Base-by-base conservation (phyloP, 2,797 vertebrate genomes). In the Emydoidea blandingii region DNA sequence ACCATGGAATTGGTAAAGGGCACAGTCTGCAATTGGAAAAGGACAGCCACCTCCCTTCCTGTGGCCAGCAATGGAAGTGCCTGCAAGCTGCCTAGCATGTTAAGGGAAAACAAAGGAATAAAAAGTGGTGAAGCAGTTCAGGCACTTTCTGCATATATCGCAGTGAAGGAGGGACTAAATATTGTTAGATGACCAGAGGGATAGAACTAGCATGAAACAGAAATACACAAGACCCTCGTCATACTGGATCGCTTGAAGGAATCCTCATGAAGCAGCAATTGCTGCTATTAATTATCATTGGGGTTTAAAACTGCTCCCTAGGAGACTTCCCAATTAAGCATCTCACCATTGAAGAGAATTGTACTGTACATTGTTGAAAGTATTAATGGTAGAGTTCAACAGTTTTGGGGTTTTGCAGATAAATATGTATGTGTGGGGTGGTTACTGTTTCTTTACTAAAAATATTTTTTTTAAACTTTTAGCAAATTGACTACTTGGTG, bases 401-500 rank as follows among this genome's bases (percentile, higher is more conserved):
- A 59, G 56, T 96, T 89, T 47, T 1, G 9, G 19, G 25, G 8
- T 12, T 2, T 86, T 81, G n/a, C 68, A 76, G 53, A 34, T 8
- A 49, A 68, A 78, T 94, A 53, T 16, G 41, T 84, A 88, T 86
- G 6, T 86, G 6, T 79, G 31, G 79, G 16, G n/a, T 23, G 59
- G 1, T 82, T 85, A 80, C 44, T 92, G 41, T 80, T 27, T 62
- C 21, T 52, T 88, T 72, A 92, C 83, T 91, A 81, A 62, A 89
- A 93, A 79, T 93, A 90, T 91, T 1, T 59, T 89, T 98, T 92
- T 85, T 84, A 93, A 49, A 95, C 87, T 98, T 97, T 91, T 97
- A 99, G 99, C 99, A 99, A 99, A 99, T 99, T 59, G 98, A 99
- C 93, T 99, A 99, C 95, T 97, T 99, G 87, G 96, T 99, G 97